Evolutionary conservation across 2,888 invertebrate genomes (phyloP), one percentile per base, ranked within the genome.

Genomic region (Prostheceraeus crozeri): DNA sequence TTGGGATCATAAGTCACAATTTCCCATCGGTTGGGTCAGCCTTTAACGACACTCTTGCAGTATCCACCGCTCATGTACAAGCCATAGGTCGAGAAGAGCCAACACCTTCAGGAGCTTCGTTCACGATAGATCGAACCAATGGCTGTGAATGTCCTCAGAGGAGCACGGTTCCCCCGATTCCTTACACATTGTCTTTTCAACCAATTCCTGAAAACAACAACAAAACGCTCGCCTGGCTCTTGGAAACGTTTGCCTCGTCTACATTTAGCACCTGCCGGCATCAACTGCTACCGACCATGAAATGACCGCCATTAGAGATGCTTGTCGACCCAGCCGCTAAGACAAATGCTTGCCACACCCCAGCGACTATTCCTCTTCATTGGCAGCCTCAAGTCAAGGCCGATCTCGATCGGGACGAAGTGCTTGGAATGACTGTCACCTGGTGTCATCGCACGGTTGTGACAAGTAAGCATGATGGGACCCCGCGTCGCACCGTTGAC

Each of bases 401-500:
- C 6, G 25, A 48, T 14, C 14, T 48, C 11, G 25, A 28, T 10
- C 48, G 48, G 11, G 48, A 48, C 23, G 48, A 48, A 21, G 48
- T 30, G 4, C 14, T 48, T 19, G 23, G 48, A 6, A 14, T 48
- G 3, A 48, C 28, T 4, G 48, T 6, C n/a, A 14, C 4, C 14
- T 48, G 48, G 14, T 48, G 48, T 14, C 23, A 48, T 19, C 8
- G 48, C 4, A 48, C 28, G 48, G 48, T 48, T 6, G 48, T 48
- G 25, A 48, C 48, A 4, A 8, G 48, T 6, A 48, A 48, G 23
- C 48, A 48, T 21, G 48, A 48, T 14, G 48, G 23, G 3, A 19
- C 19, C 4, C 48, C 48, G 6, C 8, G 48, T 3, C 48, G 48
- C 3, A 48, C 48, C 4, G 48, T 48, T 4, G 48, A 48, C 23